Evolutionary conservation across 2,888 invertebrate genomes (phyloP).

Genomic region (Strigamia transsilvanica): DNA sequence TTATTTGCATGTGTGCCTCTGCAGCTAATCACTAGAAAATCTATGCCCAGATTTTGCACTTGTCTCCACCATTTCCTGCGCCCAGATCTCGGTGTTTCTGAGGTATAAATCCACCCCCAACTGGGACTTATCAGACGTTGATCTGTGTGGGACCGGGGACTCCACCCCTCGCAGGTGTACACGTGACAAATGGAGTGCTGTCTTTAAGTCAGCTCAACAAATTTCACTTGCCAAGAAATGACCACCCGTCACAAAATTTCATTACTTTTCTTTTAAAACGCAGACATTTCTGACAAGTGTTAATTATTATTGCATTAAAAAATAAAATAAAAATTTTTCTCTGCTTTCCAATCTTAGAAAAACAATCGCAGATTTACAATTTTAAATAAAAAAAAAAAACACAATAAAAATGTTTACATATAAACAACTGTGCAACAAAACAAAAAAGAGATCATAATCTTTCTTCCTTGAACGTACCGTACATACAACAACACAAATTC

Average conservation of each 20-base stretch:
- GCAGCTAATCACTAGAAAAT: background rate
- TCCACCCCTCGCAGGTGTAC: conserved; percentile 26
- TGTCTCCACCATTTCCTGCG: conserved; percentile 26
- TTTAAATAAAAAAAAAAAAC: too few relatives aligned
- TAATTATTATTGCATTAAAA: background rate
- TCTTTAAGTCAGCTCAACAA: background rate
- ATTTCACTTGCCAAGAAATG: background rate
- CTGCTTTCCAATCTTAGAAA: too few relatives aligned
- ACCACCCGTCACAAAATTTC: background rate
- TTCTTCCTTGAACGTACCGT: conserved; percentile 11
- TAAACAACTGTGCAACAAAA: background rate
- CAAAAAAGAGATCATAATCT: conserved; percentile 5
- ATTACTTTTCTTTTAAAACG: background rate
- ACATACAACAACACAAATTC: conserved; percentile 26
- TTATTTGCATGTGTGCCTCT: too few relatives aligned
- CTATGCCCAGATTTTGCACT: background rate
- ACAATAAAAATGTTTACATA: background rate
- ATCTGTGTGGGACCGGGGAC: conserved; percentile 29
- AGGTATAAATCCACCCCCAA: conserved; percentile 30
- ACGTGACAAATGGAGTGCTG: conserved; percentile 25
- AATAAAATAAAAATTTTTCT: background rate
- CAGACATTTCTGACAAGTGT: too few relatives aligned
- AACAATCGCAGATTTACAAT: too few relatives aligned
- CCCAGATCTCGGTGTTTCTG: conserved; percentile 7
- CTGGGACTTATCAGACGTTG: conserved; percentile 13